Base-by-base conservation (phyloP, 2,888 invertebrate species). In the Mesorhabditis spiculigera region DNA sequence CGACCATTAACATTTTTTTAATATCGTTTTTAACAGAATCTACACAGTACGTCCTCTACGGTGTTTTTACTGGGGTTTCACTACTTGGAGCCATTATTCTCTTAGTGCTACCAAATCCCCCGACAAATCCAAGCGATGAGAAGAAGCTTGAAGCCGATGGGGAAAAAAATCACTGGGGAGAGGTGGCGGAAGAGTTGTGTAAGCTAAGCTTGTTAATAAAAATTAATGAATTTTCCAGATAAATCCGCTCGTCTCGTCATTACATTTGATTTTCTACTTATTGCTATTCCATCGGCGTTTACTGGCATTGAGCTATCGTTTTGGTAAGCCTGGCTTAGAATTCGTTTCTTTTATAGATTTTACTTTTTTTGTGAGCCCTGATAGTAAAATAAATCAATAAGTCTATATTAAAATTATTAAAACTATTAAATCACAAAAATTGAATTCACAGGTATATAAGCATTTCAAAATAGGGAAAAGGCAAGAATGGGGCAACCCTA, bases 261-360 rank as follows among this genome's bases (percentile, higher is more conserved):
- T n/a, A 50, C 58, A n/a, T 50, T 50, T n/a, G 58, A 50, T 3
- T 50, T 50, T n/a, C 58, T 50, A 50, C 58, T 50, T 10, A 50
- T 50, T 50, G 58, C 58, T n/a, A 50, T 50, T 50, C 58, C 58
- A n/a, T 50, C 58, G n/a, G 58, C 58, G 8, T 50, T 50, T n/a
- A 50, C 58, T 50, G 58, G 58, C 1, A 50, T 50, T n/a, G 58
- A 50, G 58, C n/a, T 50, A n/a, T 50, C 58, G n/a, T 50, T 50
- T 50, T 50, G 58, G 58, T 50, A n/a, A n/a, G n/a, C n/a, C n/a
- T n/a, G n/a, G n/a, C n/a, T n/a, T n/a, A n/a, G n/a, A n/a, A n/a
- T n/a, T n/a, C n/a, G n/a, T n/a, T n/a, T n/a, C n/a, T n/a, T n/a
- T n/a, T n/a, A n/a, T n/a, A n/a, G n/a, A n/a, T n/a, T n/a, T n/a